A percentile compares a stretch with the other conserved stretches of the same genome.
Evolutionary conservation across 2,797 vertebrate species (phyloP).

Genomic region (Anguilla anguilla): DNA sequence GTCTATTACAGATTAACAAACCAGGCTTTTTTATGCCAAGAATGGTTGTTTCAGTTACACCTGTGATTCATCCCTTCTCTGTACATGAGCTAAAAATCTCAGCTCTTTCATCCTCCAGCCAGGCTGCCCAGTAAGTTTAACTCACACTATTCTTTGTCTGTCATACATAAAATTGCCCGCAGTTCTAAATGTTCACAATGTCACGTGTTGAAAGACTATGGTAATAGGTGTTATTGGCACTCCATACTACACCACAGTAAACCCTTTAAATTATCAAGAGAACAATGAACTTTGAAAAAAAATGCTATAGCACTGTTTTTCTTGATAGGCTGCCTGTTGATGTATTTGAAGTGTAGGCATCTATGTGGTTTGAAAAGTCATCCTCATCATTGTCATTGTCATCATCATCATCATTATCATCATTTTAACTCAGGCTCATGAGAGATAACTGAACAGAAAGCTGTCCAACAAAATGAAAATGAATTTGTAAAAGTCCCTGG

Average conservation of each 20-base stretch:
- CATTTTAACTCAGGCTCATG: background rate
- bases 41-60: too few relatives aligned
- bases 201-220: constrained; percentile 43
- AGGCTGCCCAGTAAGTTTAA: background rate
- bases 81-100: background rate
- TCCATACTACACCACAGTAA: constrained; percentile 35
- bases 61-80: background rate
- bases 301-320: constrained; percentile 23
- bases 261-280: constrained; percentile 56
- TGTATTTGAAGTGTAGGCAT: constrained; percentile 54
- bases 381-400: background rate
- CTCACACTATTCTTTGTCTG: constrained; percentile 23
- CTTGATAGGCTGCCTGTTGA: constrained; percentile 31
- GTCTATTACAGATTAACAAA: background rate
- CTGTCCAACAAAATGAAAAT: background rate
- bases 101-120: constrained; percentile 30
- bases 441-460: constrained; percentile 10
- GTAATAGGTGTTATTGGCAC: constrained; percentile 49
- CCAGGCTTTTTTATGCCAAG: background rate
- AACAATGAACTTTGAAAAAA: constrained; percentile 52
- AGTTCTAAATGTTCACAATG: constrained; percentile 45
- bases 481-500: background rate
- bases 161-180: constrained; percentile 37
- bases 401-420: background rate
- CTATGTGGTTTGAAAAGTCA: constrained; percentile 34